Evolutionary conservation across 2,797 vertebrate species (phyloP), one percentile per base, ranked within the genome.

Genomic region (Hipposideros larvatus): DNA sequence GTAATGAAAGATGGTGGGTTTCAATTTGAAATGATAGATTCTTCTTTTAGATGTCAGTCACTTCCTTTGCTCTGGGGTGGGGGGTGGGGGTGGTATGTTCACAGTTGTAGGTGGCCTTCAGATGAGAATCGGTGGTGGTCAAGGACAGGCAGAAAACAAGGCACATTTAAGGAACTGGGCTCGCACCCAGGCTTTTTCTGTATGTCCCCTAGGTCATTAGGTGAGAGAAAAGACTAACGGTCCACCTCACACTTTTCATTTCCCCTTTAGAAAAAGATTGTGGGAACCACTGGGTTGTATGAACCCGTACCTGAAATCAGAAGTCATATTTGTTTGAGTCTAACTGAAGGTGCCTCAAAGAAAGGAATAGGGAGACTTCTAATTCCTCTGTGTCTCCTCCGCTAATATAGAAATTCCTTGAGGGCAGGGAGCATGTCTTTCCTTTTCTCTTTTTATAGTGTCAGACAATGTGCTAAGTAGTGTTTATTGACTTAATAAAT

Each of bases 401-500:
- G 5, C 68, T 90, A 11, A 75, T 66, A n/a, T 24, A n/a, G 41
- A 68, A 82, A 77, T 87, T 94, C 22, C 61, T 61, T 26, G 48
- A 77, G 51, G 48, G 6, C 34, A 83, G n/a, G 77, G 18, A 68
- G 37, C 19, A 3, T 73, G 65, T 63, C 61, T 87, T 93, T 68
- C 68, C 26, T 91, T 71, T 53, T 57, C 22, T 57, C 5, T 63
- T 70, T 74, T n/a, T 63, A 41, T 63, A 43, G 51, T 86, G 41
- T 41, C 87, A 93, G 73, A 89, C 21, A 87, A 2, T 66, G 48
- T 79, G 16, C 18, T 91, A 94, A 16, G 8, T 48, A 31, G 15
- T 94, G 83, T 86, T 90, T 95, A 61, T 34, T 94, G 51, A 92
- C 13, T 66, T n/a, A 61, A 66, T 53, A 59, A 74, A 68, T 28